Evolutionary conservation across 92 coral and sea anemone species (phyloP).

Genomic region (Umimayanthus kanabou): DNA sequence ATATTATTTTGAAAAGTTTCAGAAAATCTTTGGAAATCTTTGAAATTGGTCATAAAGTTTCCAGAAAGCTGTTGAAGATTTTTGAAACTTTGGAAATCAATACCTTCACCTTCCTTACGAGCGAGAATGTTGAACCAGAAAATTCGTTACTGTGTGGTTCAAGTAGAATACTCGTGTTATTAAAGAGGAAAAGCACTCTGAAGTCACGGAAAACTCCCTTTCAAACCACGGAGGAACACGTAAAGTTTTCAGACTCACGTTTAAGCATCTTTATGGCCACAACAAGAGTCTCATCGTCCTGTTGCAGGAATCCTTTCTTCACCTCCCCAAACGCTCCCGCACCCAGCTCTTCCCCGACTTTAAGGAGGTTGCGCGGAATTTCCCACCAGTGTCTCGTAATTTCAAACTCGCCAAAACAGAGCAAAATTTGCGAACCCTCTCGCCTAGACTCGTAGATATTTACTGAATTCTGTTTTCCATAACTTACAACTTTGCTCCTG

Average conservation of each 20-base stretch:
- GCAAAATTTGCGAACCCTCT: background rate
- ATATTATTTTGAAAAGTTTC: too few relatives aligned
- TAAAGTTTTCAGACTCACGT: conserved; percentile 48
- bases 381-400: conserved; percentile 59
- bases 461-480: conserved; percentile 2
- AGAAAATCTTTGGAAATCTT: too few relatives aligned
- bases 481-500: conserved; percentile 1
- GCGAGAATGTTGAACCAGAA: too few relatives aligned
- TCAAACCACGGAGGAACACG: too few relatives aligned
- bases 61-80: too few relatives aligned
- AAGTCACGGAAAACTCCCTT: too few relatives aligned
- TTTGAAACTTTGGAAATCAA: too few relatives aligned
- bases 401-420: conserved; percentile 37
- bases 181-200: too few relatives aligned
- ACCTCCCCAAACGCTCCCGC: conserved; percentile 80
- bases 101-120: too few relatives aligned
- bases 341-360: conserved; percentile 68
- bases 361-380: conserved; percentile 56
- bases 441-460: conserved; percentile 47
- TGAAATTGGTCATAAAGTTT: too few relatives aligned
- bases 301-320: conserved; percentile 41
- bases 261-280: conserved; percentile 74
- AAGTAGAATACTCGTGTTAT: too few relatives aligned
- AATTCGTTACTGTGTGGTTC: too few relatives aligned
- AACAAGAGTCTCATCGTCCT: conserved; percentile 39